Evolutionary conservation across 2,888 invertebrate genomes (phyloP).

Genomic region (Heliconius ethilla): DNA sequence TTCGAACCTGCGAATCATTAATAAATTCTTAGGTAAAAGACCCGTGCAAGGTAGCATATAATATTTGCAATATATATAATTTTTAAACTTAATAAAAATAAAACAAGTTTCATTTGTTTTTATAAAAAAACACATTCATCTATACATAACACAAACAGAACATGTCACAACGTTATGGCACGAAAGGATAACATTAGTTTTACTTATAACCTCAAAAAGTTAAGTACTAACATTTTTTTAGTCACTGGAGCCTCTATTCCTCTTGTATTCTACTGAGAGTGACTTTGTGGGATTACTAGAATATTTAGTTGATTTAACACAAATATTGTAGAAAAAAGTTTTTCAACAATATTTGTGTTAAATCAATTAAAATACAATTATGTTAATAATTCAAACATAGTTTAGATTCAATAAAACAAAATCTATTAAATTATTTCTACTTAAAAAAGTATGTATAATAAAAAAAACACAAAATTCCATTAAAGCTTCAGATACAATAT

Average conservation of each 20-base stretch:
- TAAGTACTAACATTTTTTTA: slow-evolving; percentile 26
- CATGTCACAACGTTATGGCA: slow-evolving; percentile 21
- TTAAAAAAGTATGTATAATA: slow-evolving; percentile 11
- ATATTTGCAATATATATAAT: background rate
- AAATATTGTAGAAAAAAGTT: too few species aligned
- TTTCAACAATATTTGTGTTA: background rate
- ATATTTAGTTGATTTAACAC: background rate
- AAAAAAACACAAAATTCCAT: slow-evolving; percentile 6
- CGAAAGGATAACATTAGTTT: slow-evolving; percentile 16
- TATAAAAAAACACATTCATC: background rate
- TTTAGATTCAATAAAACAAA: slow-evolving; percentile 12
- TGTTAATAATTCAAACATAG: background rate
- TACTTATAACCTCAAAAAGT: slow-evolving; percentile 1
- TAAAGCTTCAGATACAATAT: slow-evolving; percentile 28
- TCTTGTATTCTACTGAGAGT: background rate
- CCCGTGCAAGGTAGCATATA: background rate
- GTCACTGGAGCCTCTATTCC: background rate
- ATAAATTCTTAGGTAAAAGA: too few species aligned
- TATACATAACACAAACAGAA: slow-evolving; percentile 1
- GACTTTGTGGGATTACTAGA: background rate
- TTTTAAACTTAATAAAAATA: slow-evolving; percentile 6
- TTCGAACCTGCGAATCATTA: slow-evolving; percentile 10
- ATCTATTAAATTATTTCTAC: background rate
- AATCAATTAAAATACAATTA: background rate
- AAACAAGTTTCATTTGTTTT: background rate